phyloP scores from a whole-genome alignment of 1,140 invertebrate species.

The Cotesia vestalis region DNA sequence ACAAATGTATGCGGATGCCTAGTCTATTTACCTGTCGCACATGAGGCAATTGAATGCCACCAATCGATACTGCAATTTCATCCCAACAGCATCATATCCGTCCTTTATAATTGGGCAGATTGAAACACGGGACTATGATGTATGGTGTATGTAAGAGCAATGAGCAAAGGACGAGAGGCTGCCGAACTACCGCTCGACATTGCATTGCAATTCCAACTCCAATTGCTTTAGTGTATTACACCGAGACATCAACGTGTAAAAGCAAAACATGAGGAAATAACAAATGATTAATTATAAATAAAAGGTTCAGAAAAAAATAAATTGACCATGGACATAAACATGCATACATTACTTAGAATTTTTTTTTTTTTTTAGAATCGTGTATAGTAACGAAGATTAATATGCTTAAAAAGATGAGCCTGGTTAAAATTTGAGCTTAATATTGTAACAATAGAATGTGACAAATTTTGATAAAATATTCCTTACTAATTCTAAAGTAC shows the following conservation, averaged over 20 bases:
- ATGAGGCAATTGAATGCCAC: slow-evolving; percentile 22
- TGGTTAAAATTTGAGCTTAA: too few species aligned
- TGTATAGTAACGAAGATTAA: too few species aligned
- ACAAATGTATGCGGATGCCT: slow-evolving; percentile 8
- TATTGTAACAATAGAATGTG: too few species aligned
- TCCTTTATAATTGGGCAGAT: slow-evolving; percentile 31
- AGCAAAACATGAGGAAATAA: not conserved
- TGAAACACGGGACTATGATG: slow-evolving; percentile 14
- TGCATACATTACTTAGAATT: too few species aligned
- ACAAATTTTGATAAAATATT: too few species aligned
- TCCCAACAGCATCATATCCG: slow-evolving; percentile 24
- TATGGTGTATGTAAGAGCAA: too few species aligned
- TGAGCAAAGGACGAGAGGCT: slow-evolving; percentile 17
- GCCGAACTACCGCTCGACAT: not conserved
- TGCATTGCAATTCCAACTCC: slow-evolving; percentile 11
- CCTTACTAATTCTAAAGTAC: too few species aligned
- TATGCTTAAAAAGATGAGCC: too few species aligned
- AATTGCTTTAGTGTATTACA: slow-evolving; percentile 5
- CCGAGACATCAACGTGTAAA: not conserved
- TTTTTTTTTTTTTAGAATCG: too few species aligned
- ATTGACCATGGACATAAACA: too few species aligned
- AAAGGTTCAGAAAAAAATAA: not conserved
- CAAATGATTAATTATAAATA: too few species aligned
- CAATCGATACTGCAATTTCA: slow-evolving; percentile 27
- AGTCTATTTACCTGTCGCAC: slow-evolving; percentile 19